Conservation (phyloP, 1,140 invertebrate genomes). For the Eupristina koningsbergeri region DNA sequence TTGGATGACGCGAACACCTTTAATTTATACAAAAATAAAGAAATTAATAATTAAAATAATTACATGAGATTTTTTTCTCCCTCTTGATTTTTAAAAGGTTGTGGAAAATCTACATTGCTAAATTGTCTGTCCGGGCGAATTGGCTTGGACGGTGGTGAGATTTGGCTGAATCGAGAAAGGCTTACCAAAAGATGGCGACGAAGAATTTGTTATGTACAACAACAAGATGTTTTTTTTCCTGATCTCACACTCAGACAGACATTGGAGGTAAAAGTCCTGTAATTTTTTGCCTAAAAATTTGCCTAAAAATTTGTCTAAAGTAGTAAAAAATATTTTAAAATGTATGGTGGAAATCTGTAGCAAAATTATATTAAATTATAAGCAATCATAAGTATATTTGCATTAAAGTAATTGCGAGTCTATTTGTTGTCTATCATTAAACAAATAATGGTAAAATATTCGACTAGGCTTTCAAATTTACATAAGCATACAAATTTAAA, state of each 20-base stretch:
- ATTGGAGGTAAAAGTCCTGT: conserved; percentile 80
- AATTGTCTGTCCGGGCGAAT: conserved; percentile 83
- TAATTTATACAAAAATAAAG: too few species aligned
- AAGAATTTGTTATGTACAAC: conserved; percentile 87
- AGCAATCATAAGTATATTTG: neutral
- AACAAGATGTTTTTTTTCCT: conserved; percentile 89
- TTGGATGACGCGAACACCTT: too few species aligned
- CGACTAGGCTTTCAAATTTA: neutral
- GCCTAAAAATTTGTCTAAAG: neutral
- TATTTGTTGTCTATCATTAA: neutral
- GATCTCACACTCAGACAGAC: conserved; percentile 87
- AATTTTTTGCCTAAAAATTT: neutral
- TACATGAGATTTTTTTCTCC: too few species aligned
- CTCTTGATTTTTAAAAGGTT: conserved; percentile 68
- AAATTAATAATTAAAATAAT: too few species aligned
- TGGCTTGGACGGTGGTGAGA: conserved; percentile 79
- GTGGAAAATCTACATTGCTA: conserved; percentile 87
- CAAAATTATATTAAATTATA: neutral
- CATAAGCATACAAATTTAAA: neutral
- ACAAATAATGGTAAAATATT: neutral
- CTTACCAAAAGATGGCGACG: conserved; percentile 84
- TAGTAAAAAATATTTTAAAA: neutral
- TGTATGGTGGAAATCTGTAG: neutral
- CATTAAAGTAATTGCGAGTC: neutral
- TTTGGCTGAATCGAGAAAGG: conserved; percentile 83